Evolutionary conservation across 2,888 invertebrate species (phyloP).

Genomic region (Meganola albula): DNA sequence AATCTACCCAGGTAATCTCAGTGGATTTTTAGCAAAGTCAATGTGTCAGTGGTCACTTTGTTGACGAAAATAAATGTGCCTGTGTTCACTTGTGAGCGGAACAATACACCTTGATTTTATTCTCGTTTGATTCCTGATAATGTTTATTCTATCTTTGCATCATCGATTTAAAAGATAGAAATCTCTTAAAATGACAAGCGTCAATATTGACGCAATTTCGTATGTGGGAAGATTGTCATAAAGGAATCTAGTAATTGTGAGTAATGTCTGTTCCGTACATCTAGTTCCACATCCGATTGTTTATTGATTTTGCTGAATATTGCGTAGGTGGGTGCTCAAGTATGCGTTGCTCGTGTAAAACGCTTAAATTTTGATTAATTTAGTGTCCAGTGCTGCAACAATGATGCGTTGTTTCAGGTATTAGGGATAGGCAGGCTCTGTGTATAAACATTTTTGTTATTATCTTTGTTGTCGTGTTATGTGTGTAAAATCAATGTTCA

Average conservation of each 20-base stretch:
- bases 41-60: slow-evolving; percentile 32
- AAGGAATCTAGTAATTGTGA: slow-evolving; percentile 28
- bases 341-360: no score
- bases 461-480: no score
- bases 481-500: no score
- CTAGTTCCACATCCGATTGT: no score
- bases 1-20: slow-evolving; percentile 31
- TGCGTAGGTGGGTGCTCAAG: no score
- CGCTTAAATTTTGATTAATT: no score
- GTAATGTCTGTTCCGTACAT: no score
- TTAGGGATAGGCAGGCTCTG: no score
- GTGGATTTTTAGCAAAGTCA: slow-evolving; percentile 30
- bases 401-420: no score
- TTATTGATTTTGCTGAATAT: no score
- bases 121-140: slow-evolving; percentile 29
- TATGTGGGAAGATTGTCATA: slow-evolving; percentile 28
- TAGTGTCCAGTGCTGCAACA: no score
- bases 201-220: slow-evolving; percentile 35
- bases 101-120: slow-evolving; percentile 24
- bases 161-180: slow-evolving; percentile 48
- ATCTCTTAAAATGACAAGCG: slow-evolving; percentile 39
- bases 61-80: slow-evolving; percentile 41
- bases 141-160: slow-evolving; percentile 39
- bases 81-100: slow-evolving; percentile 28
- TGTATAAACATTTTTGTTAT: no score